phyloP scores from a whole-genome alignment of 2,888 invertebrate genomes.

The Apomyelois bistriatella region DNA sequence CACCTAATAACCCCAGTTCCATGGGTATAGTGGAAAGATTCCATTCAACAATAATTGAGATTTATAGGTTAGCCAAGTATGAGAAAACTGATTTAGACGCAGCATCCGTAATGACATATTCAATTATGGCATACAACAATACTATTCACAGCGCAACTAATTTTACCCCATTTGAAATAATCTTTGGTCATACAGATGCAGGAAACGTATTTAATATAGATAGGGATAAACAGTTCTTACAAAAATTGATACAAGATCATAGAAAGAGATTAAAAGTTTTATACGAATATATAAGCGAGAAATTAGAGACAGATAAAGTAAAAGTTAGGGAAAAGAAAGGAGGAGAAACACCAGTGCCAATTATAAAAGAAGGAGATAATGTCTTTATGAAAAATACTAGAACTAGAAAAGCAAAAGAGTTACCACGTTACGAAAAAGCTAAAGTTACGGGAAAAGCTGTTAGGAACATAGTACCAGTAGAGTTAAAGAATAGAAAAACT shows the following conservation, averaged over 20 bases:
- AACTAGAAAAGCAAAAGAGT: conserved; percentile 23
- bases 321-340: conserved; percentile 18
- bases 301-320: not conserved
- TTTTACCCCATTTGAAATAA: not conserved
- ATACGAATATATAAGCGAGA: not conserved
- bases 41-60: conserved; percentile 13
- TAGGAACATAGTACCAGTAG: conserved; percentile 18
- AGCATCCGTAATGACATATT: conserved; percentile 11
- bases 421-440: conserved; percentile 25
- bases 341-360: conserved; percentile 14
- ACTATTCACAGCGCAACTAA: not conserved
- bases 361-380: conserved; percentile 19
- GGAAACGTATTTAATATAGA: not conserved
- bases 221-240: not conserved
- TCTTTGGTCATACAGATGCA: not conserved
- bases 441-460: conserved; percentile 11
- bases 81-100: conserved; percentile 9
- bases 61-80: conserved; percentile 13
- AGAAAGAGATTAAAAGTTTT: conserved; percentile 11
- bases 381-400: conserved; percentile 24
- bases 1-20: conserved; percentile 14
- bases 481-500: conserved; percentile 1
- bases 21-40: conserved; percentile 15
- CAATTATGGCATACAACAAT: conserved; percentile 14
- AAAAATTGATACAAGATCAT: not conserved